phyloP scores from a whole-genome alignment of 2,888 invertebrate species.

The Podabrus alpinus region DNA sequence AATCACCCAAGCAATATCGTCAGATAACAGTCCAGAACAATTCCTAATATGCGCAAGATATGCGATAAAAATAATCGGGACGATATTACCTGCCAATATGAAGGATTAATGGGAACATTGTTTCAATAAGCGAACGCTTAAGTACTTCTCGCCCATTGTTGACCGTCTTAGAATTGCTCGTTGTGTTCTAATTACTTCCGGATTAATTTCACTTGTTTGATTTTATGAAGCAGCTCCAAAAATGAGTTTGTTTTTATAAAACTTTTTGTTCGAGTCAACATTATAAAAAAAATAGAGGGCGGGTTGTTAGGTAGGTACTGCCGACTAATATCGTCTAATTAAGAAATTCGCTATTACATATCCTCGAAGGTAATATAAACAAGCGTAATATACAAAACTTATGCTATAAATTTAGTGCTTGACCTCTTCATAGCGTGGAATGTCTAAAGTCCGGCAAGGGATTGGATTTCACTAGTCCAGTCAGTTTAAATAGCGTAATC shows the following conservation, averaged over 20 bases:
- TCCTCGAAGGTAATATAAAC: not conserved
- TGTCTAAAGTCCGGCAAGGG: conserved; percentile 27
- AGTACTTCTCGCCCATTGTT: conserved; percentile 37
- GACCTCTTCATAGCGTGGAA: conserved; percentile 27
- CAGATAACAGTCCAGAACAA: conserved; percentile 41
- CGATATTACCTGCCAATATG: conserved; percentile 56
- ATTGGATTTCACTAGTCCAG: conserved; percentile 31
- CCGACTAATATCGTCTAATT: not conserved
- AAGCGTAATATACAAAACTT: conserved; percentile 19
- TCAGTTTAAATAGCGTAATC: conserved; percentile 34
- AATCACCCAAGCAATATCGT: conserved; percentile 33
- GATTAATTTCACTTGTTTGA: conserved; percentile 27
- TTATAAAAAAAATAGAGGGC: not conserved
- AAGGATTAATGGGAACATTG: conserved; percentile 54
- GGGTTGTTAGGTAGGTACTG: not conserved
- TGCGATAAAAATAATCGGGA: conserved; percentile 51
- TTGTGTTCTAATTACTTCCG: conserved; percentile 29
- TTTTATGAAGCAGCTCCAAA: not conserved
- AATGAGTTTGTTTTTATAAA: conserved; percentile 1
- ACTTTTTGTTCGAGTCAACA: not conserved
- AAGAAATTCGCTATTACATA: not conserved
- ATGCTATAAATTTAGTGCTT: conserved; percentile 23
- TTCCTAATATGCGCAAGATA: conserved; percentile 50
- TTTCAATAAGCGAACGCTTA: conserved; percentile 47
- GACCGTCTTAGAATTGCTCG: conserved; percentile 35